Conservation (phyloP, 2,113 vertebrate genomes). For the Rhineura floridana region DNA sequence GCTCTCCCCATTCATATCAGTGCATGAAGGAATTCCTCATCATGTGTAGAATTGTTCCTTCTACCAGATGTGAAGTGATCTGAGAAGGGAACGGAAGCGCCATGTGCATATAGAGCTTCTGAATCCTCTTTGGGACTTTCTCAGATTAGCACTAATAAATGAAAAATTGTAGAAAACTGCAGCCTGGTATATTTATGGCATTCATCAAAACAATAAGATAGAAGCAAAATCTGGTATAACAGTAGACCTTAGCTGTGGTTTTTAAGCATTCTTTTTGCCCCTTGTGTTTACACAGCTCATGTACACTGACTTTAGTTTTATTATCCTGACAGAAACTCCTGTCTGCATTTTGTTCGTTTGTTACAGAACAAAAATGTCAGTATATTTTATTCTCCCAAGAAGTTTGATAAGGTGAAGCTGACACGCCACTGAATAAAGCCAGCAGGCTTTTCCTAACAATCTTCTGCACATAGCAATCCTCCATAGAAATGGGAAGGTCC, state of each 20-base stretch:
- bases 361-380: slow-evolving; percentile 3
- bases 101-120: background rate
- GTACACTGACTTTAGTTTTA: slow-evolving; percentile 4
- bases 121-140: background rate
- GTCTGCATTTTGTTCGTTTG: background rate
- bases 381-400: slow-evolving; percentile 27
- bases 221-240: background rate
- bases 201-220: background rate
- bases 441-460: slow-evolving; percentile 7
- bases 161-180: background rate
- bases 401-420: slow-evolving; percentile 1
- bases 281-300: background rate
- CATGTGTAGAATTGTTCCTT: background rate
- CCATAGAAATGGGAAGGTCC: slow-evolving; percentile 2
- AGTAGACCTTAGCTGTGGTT: background rate
- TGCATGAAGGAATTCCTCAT: background rate
- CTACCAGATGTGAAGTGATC: background rate
- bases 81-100: background rate
- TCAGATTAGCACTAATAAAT: slow-evolving; percentile 12
- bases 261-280: slow-evolving; percentile 6
- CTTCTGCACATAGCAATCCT: background rate
- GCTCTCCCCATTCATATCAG: background rate
- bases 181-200: background rate
- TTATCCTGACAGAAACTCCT: slow-evolving; percentile 1
- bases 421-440: slow-evolving; percentile 5